Percentiles rank a stretch among this genome's conserved stretches.
phyloP scores from a whole-genome alignment of 2,888 invertebrate species.

The Caenorhabditis sinica region DNA sequence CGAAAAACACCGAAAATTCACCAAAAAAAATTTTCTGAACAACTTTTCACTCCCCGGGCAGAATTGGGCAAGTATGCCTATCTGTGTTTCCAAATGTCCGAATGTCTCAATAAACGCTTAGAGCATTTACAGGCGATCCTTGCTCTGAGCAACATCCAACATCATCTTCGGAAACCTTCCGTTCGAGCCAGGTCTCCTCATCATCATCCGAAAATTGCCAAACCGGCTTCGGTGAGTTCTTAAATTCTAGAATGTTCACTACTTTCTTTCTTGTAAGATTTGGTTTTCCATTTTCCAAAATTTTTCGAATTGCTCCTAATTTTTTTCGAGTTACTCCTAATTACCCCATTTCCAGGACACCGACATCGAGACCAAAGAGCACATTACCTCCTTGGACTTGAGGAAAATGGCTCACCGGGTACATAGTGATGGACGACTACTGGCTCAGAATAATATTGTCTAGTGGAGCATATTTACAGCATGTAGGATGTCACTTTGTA shows the following conservation, averaged over 20 bases:
- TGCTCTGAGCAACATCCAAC: slow-evolving; percentile 68
- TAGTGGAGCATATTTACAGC: background rate
- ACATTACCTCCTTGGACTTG: slow-evolving; percentile 27
- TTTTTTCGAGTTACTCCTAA: background rate
- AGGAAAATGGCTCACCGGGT: slow-evolving; percentile 53
- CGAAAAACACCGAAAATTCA: too few relatives aligned
- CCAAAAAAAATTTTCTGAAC: too few relatives aligned
- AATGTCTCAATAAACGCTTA: too few relatives aligned
- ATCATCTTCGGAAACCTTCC: slow-evolving; percentile 67
- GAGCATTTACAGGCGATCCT: slow-evolving; percentile 60
- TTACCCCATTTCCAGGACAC: slow-evolving; percentile 30
- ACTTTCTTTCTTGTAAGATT: too few relatives aligned
- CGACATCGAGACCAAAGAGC: slow-evolving; percentile 16
- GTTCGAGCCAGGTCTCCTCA: slow-evolving; percentile 38
- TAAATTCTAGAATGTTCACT: too few relatives aligned
- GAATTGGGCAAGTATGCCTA: too few relatives aligned
- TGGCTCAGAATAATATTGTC: slow-evolving; percentile 10
- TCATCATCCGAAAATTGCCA: background rate
- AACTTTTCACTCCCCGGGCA: too few relatives aligned
- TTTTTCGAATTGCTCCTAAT: background rate
- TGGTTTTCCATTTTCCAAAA: background rate
- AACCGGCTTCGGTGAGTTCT: slow-evolving; percentile 27
- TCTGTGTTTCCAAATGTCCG: too few relatives aligned
- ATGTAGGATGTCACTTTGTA: slow-evolving; percentile 19
- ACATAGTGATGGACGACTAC: slow-evolving; percentile 36